phyloP scores from a whole-genome alignment of 2,888 invertebrate genomes.

The Heliconius charithonia region DNA sequence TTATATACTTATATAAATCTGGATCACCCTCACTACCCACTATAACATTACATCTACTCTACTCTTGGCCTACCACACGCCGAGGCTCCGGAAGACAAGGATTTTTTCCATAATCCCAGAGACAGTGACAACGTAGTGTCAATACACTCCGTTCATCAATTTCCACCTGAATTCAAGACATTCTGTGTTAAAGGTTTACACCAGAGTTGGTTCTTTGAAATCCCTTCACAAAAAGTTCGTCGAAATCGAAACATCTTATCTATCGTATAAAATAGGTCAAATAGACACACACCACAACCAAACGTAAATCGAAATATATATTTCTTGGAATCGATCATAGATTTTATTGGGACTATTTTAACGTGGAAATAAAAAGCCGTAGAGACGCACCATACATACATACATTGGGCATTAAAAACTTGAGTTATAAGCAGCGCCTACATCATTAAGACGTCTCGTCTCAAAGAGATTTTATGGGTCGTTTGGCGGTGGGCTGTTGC shows the following conservation, averaged over 20 bases:
- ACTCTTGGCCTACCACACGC: too few species aligned
- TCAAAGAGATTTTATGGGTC: constrained; percentile 69
- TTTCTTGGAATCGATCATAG: constrained; percentile 8
- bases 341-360: constrained; percentile 16
- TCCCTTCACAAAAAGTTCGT: background rate
- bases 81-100: too few species aligned
- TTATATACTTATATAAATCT: too few species aligned
- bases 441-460: constrained; percentile 64
- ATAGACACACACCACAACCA: constrained; percentile 1
- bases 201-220: background rate
- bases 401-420: constrained; percentile 47
- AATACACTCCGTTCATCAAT: background rate
- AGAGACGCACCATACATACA: constrained; percentile 36
- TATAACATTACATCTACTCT: too few species aligned
- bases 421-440: constrained; percentile 47
- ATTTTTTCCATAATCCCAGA: background rate
- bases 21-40: too few species aligned
- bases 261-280: background rate
- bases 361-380: constrained; percentile 31
- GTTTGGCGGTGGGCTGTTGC: constrained; percentile 61
- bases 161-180: background rate
- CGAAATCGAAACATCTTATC: background rate
- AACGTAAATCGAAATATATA: constrained; percentile 15
- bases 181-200: background rate
- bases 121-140: background rate